These are phyloP conservation scores for Neomicropteryx cornuta DNA, from an alignment of 1,140 invertebrate species.

Conservation along the genomic window DNA sequence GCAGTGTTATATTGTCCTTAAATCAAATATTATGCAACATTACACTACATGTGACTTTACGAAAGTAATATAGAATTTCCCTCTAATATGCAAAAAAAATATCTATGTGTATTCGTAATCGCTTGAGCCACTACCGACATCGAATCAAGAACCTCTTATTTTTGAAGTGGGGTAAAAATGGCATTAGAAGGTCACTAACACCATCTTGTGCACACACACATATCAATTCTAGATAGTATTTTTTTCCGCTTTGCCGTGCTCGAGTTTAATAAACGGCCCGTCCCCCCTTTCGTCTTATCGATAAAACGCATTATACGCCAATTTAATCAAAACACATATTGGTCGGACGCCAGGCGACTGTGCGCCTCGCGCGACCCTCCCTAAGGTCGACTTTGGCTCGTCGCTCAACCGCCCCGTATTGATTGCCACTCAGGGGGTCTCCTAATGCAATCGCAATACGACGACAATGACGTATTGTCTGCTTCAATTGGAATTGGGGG, in stretches of 20 bases:
- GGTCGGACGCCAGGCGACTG: conserved; percentile 1
- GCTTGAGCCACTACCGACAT: too few relatives aligned
- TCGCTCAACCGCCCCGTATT: conserved; percentile 7
- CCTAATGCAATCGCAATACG: conserved; percentile 10
- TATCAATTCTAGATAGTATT: conserved; percentile 43
- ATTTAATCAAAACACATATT: conserved; percentile 15
- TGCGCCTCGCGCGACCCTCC: neutral
- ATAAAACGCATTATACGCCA: conserved; percentile 15
- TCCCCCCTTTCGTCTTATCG: conserved; percentile 10
- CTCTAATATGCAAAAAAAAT: too few relatives aligned
- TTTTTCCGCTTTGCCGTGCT: conserved; percentile 22
- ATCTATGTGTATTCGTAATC: too few relatives aligned
- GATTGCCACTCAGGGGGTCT: conserved; percentile 11
- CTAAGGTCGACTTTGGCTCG: neutral
- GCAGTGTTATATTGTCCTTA: too few relatives aligned
- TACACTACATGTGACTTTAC: too few relatives aligned
- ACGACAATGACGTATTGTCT: conserved; percentile 13
- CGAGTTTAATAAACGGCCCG: conserved; percentile 41
- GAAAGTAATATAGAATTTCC: too few relatives aligned
- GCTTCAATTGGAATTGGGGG: too few relatives aligned
- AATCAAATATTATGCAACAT: too few relatives aligned
- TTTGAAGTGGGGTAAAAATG: too few relatives aligned
- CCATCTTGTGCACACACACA: too few relatives aligned
- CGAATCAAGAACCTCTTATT: too few relatives aligned
- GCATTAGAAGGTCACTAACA: too few relatives aligned